Evolutionary conservation across 2,113 vertebrate species (phyloP).

Genomic region (Ibidorhyncha struthersii): DNA sequence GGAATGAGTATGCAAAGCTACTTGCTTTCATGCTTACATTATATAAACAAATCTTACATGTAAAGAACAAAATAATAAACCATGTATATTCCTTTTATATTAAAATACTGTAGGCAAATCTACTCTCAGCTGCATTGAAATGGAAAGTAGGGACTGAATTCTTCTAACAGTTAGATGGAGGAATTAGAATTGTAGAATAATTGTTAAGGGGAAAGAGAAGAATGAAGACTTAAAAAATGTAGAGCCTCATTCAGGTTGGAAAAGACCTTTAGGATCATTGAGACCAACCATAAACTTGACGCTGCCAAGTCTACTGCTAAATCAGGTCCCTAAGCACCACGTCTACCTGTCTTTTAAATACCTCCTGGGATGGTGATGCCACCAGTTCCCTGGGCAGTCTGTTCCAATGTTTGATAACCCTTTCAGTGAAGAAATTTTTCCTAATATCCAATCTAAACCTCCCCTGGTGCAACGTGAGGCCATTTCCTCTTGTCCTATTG

Average conservation of each 20-base stretch:
- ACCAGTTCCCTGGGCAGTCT: not conserved
- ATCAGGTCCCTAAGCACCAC: accelerated
- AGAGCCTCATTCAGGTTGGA: not conserved
- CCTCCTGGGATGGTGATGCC: not conserved
- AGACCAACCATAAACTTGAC: not conserved
- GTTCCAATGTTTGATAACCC: too few relatives aligned
- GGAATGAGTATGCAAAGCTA: not conserved
- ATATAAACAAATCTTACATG: not conserved
- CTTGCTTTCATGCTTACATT: not conserved
- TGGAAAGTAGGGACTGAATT: not conserved
- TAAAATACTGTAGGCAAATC: not conserved
- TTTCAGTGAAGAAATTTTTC: not conserved
- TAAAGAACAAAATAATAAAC: not conserved
- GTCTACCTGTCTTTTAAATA: accelerated
- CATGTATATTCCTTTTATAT: not conserved
- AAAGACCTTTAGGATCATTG: not conserved
- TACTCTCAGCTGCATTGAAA: not conserved
- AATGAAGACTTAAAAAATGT: not conserved
- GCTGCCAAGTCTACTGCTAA: not conserved
- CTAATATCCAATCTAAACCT: not conserved
- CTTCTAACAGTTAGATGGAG: not conserved
- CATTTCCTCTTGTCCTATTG: accelerated
- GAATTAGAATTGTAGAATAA: not conserved
- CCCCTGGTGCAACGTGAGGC: not conserved
- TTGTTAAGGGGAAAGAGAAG: not conserved